Percentiles rank a stretch among this genome's conserved stretches.
These are phyloP conservation scores for Drosophila busckii DNA, from an alignment of 1,140 invertebrate genomes.

Conservation along the genomic window DNA sequence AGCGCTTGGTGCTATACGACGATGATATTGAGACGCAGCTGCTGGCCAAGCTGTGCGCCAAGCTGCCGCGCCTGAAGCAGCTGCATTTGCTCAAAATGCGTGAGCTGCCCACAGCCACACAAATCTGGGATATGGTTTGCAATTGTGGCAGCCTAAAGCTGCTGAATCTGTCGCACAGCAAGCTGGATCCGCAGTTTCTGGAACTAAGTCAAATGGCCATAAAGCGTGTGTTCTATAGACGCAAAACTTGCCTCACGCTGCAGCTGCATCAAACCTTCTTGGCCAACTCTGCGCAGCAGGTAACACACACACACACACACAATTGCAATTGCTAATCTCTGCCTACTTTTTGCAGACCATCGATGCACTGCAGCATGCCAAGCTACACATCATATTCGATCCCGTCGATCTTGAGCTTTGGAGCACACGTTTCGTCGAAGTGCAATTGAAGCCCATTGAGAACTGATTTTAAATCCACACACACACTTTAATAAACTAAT, in stretches of 20 bases:
- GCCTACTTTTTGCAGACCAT: constrained; percentile 6
- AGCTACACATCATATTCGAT: constrained; percentile 33
- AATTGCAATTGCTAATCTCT: neutral
- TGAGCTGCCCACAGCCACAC: constrained; percentile 19
- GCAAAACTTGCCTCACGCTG: constrained; percentile 9
- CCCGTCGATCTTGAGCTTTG: constrained; percentile 23
- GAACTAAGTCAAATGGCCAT: neutral
- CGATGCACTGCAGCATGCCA: constrained; percentile 9
- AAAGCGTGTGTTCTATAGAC: neutral
- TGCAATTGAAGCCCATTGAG: constrained; percentile 25
- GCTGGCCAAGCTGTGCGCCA: constrained; percentile 20
- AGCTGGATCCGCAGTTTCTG: constrained; percentile 5
- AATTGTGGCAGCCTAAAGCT: constrained; percentile 9
- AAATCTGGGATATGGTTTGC: constrained; percentile 33
- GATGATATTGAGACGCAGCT: constrained; percentile 43
- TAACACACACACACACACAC: neutral
- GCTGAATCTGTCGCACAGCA: constrained; percentile 28
- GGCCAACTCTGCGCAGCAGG: neutral
- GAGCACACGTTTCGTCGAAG: constrained; percentile 46
- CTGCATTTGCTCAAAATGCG: constrained; percentile 48
- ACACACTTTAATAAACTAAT: too few relatives aligned
- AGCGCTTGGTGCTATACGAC: constrained; percentile 30
- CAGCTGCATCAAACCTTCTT: constrained; percentile 18
- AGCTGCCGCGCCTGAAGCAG: constrained; percentile 29
- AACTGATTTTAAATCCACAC: too few relatives aligned